Evolutionary conservation across 2,888 invertebrate genomes (phyloP), one percentile per base, ranked within the genome.

Genomic region (Cephus nigrinus): DNA sequence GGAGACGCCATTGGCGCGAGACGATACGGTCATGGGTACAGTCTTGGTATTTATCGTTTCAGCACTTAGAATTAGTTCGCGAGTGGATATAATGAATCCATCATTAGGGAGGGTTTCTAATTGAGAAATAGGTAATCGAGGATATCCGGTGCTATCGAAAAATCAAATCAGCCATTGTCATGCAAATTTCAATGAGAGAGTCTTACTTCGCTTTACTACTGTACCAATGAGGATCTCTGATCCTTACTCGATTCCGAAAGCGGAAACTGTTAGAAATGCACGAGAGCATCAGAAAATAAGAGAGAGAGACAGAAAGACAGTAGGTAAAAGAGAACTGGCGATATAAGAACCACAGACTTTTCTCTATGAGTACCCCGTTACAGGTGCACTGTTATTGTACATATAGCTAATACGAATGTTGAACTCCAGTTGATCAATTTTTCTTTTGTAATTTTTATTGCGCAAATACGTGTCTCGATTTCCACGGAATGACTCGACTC

Each of bases 161-260:
- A 55, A 23, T 55, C 23, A 55, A 55, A 55, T 55, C 40, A 74
- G 77, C 82, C 78, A 89, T 89, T 89, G 88, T 89, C 85, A 89
- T 89, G 88, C 87, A 88, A 89, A 89, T 89, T 78, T 78, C 80
- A 33, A 15, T 30, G 71, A 12, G 15, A 33, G 71, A 71, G 71
- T 71, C 71, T 55, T 9, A 33, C 71, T 31, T 3, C 31, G 31
- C 12, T 71, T 71, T 71, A 4, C 32, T 3, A 23, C 23, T 23
- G 40, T 55, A 55, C 40, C 40, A 55, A 55, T 23, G 40, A 23
- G 40, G 40, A 55, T 71, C 71, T 9, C 71, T 71, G 71, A 32
- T 71, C 4, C 31, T 31, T 12, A 15, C 12, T 30, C 71, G 30
- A 33, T 71, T 71, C 71, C 71, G 71, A 71, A 71, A 71, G 71